A percentile compares a stretch with the other conserved stretches of the same genome.
Evolutionary conservation across 2,888 invertebrate species (phyloP).

Genomic region (Lucinisca nassula): DNA sequence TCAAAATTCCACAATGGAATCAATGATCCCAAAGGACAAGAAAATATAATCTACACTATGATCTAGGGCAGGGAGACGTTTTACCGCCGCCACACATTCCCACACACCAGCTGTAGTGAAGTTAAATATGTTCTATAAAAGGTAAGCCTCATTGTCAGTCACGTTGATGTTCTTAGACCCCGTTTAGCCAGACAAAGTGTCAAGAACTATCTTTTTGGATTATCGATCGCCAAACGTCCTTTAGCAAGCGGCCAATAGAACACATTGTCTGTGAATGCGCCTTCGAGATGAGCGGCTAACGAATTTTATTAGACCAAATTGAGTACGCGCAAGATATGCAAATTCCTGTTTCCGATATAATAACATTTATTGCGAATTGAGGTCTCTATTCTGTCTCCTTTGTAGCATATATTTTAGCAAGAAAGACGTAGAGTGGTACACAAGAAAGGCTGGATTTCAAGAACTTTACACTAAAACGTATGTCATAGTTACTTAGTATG

Average conservation of each 20-base stretch:
- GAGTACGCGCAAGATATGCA: conserved; percentile 70
- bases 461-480: background rate
- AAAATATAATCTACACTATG: no score
- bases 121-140: no score
- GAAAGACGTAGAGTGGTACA: background rate
- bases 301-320: conserved; percentile 70
- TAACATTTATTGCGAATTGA: conserved; percentile 61
- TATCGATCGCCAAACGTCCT: background rate
- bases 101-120: no score
- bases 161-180: background rate
- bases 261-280: conserved; percentile 29
- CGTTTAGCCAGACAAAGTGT: background rate
- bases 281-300: conserved; percentile 52
- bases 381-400: conserved; percentile 9
- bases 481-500: background rate
- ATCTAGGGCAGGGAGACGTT: no score
- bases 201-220: background rate
- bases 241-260: background rate
- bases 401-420: background rate
- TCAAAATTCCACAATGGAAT: no score
- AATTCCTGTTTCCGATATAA: conserved; percentile 67
- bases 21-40: no score
- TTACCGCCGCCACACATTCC: no score
- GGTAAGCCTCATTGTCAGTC: background rate
- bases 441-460: background rate